phyloP scores from a whole-genome alignment of 92 coral and sea anemone genomes.

The Actinostola sp. region DNA sequence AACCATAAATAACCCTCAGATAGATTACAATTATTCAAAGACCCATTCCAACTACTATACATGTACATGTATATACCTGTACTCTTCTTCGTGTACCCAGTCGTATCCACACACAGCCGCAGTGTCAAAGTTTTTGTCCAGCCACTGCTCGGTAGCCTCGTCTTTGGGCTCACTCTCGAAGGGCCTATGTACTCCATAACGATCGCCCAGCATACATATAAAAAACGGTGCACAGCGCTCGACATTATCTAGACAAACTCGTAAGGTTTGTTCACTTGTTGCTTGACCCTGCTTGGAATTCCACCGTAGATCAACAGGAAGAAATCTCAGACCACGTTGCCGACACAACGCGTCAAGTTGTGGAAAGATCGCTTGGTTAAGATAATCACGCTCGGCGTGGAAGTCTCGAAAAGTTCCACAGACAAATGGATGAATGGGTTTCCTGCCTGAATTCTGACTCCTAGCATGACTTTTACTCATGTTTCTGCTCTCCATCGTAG shows the following conservation, averaged over 20 bases:
- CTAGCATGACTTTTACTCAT: slow-evolving; percentile 48
- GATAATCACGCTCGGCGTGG: slow-evolving; percentile 78
- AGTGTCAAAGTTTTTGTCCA: slow-evolving; percentile 79
- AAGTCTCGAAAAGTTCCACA: slow-evolving; percentile 95
- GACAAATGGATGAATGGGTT: slow-evolving; percentile 83
- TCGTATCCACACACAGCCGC: slow-evolving; percentile 89
- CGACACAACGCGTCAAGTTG: slow-evolving; percentile 70
- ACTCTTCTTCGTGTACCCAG: slow-evolving; percentile 92
- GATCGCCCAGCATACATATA: slow-evolving; percentile 88
- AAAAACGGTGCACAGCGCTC: slow-evolving; percentile 93
- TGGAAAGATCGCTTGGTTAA: slow-evolving; percentile 75
- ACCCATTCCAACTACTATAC: neutral
- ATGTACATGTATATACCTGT: slow-evolving; percentile 50
- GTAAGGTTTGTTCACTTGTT: slow-evolving; percentile 71
- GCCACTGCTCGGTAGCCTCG: slow-evolving; percentile 74
- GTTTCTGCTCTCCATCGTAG: slow-evolving; percentile 26
- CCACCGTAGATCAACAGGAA: slow-evolving; percentile 94
- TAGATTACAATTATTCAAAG: neutral
- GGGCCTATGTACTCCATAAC: slow-evolving; percentile 86
- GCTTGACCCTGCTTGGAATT: slow-evolving; percentile 73
- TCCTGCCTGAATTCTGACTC: slow-evolving; percentile 67
- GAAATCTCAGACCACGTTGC: slow-evolving; percentile 82
- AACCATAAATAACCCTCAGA: no score
- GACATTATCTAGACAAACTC: slow-evolving; percentile 85
- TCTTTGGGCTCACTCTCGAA: slow-evolving; percentile 67